Evolutionary conservation across 2,888 invertebrate species (phyloP).

Genomic region (Melipona bicolor): DNA sequence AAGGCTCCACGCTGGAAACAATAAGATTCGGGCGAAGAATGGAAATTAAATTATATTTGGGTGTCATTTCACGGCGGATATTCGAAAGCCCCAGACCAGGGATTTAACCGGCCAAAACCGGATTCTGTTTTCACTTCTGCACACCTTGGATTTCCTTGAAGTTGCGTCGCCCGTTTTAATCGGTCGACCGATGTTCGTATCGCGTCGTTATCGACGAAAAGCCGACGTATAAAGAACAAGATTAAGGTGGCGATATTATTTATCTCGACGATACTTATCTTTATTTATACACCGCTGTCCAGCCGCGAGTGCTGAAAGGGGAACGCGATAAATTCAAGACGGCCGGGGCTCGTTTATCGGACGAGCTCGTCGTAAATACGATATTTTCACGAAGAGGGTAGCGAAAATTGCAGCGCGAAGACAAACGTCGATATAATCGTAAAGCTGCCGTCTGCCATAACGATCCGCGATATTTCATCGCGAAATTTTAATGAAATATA

Average conservation of each 20-base stretch:
- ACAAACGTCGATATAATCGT: conserved; percentile 20
- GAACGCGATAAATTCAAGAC: conserved; percentile 25
- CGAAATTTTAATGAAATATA: conserved; percentile 18
- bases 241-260: neutral
- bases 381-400: neutral
- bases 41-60: conserved; percentile 12
- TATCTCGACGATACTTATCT: conserved; percentile 8
- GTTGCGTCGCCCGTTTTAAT: neutral
- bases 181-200: neutral
- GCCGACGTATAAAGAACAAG: neutral
- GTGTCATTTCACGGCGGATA: neutral
- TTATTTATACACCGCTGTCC: neutral
- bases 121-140: neutral
- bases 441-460: conserved; percentile 19
- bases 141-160: neutral
- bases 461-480: conserved; percentile 17
- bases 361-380: conserved; percentile 9
- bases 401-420: neutral
- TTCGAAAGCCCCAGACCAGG: neutral
- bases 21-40: conserved; percentile 9
- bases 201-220: neutral
- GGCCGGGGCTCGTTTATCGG: conserved; percentile 22
- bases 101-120: neutral
- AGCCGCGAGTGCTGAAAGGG: neutral
- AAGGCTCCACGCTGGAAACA: conserved; percentile 11